A percentile compares a stretch with the other conserved stretches of the same genome.
Conservation (phyloP, 2,797 vertebrate species). For the Alosa sapidissima region DNA sequence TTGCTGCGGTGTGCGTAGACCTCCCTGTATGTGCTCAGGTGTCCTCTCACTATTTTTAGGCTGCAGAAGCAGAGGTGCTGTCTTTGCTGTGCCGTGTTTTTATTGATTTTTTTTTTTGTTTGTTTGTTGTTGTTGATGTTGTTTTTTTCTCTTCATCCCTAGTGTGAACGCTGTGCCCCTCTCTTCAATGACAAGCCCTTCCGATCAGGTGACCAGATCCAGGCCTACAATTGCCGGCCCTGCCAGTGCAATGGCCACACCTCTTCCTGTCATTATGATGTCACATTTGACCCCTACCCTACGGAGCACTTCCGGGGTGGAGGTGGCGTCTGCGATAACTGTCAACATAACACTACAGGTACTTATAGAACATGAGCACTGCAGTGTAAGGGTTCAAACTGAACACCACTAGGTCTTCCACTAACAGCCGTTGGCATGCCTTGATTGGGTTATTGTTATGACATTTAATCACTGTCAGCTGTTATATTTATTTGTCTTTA, state of each 20-base stretch:
- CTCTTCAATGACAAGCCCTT: constrained; percentile 92
- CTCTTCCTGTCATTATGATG: constrained; percentile 83
- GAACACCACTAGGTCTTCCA: not conserved
- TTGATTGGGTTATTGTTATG: not conserved
- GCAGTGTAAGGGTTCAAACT: not conserved
- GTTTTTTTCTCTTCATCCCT: constrained; percentile 12
- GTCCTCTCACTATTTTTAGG: not conserved
- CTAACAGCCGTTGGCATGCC: not conserved
- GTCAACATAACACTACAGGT: constrained; percentile 87
- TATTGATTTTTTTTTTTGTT: constrained; percentile 14
- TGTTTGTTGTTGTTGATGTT: constrained; percentile 1
- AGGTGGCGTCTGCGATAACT: constrained; percentile 86
- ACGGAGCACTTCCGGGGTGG: constrained; percentile 79
- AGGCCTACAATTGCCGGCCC: constrained; percentile 82
- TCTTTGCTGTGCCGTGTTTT: constrained; percentile 2
- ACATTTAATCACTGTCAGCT: not conserved
- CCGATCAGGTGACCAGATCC: constrained; percentile 79
- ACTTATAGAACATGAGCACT: constrained; percentile 31
- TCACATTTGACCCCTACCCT: constrained; percentile 76
- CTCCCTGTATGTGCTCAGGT: not conserved
- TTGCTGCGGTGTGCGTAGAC: constrained; percentile 29
- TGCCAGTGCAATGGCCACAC: constrained; percentile 85
- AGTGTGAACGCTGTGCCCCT: constrained; percentile 85
- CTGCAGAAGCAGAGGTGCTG: not conserved
- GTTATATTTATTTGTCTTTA: not conserved